Base-by-base conservation (phyloP, 2,113 vertebrate genomes). In the Trichomycterus rosablanca region DNA sequence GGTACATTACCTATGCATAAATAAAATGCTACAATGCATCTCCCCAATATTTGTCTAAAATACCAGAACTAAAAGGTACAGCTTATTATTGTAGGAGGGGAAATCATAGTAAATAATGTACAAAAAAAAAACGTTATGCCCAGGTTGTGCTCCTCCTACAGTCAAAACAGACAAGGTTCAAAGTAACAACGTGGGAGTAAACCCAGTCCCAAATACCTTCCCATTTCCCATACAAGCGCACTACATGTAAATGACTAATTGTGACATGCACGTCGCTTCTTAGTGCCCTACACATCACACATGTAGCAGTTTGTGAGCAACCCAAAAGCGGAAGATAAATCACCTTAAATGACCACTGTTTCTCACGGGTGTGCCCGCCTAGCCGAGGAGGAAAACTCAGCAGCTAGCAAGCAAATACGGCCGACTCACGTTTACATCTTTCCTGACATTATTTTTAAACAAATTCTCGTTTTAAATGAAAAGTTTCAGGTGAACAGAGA, bases 181-280 rank as follows among this genome's bases (percentile, higher is more conserved):
- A 30, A 42, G 53, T 39, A 55, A 14, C 52, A 56, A 16, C 35
- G 53, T 56, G 53, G 53, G 53, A 56, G 35, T 40, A 26, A 56
- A 23, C 53, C 7, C 12, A 12, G 12, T 40, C 15, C 6, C 37
- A 40, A 40, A 40, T n/a, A 14, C 12, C 37, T n/a, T 14, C 37
- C n/a, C 4, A 3, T 40, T n/a, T 14, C 14, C 37, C 15, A 40
- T n/a, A 5, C 26, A 40, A 40, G 37, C 37, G 12, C 12, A 2
- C 12, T 40, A 2, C 5, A n/a, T n/a, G 37, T 4, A n/a, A n/a
- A n/a, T 40, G 5, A 40, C 14, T 37, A n/a, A 40, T 40, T 5
- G 5, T 40, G 37, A n/a, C 14, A n/a, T 40, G 12, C 37, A n/a
- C 12, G 14, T n/a, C 37, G 12, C 5, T 2, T n/a, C 15, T 5